Percentiles rank a stretch among this genome's conserved stretches.
Evolutionary conservation across 37 sponge, comb jelly and placozoan genomes (phyloP).

Genomic region (Ephydatia muelleri): DNA sequence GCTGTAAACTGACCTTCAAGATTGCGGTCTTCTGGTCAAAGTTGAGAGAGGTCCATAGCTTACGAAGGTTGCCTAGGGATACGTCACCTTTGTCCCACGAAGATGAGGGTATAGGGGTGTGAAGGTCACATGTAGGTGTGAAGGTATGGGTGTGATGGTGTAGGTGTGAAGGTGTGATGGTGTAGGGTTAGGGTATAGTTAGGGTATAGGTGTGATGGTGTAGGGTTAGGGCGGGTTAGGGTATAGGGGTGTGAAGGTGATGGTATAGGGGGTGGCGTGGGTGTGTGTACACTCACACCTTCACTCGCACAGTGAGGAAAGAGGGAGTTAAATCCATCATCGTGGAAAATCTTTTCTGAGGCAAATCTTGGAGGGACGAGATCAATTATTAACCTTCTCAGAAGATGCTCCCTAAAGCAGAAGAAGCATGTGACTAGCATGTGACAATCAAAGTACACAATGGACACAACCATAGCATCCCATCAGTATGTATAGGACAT

Average conservation of each 20-base stretch:
- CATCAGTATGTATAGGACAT: no score
- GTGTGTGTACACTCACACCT: neutral
- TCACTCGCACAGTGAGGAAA: neutral
- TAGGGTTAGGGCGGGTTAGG: no score
- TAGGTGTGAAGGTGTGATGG: no score
- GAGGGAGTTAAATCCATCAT: neutral
- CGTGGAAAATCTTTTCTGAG: neutral
- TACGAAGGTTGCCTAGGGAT: neutral
- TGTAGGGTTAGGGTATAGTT: no score
- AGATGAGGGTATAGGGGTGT: neutral
- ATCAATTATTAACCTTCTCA: slow-evolving; percentile 72
- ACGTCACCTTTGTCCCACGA: neutral
- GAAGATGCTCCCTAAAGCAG: slow-evolving; percentile 38
- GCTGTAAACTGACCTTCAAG: slow-evolving; percentile 2
- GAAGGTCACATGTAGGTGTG: no score
- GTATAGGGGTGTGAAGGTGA: no score
- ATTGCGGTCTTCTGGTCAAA: slow-evolving; percentile 37
- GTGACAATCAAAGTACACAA: neutral
- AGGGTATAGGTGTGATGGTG: no score
- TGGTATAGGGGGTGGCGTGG: no score
- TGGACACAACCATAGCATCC: neutral
- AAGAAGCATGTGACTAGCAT: neutral
- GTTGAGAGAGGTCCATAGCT: slow-evolving; percentile 29
- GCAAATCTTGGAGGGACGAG: slow-evolving; percentile 35
- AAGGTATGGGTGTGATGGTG: no score